Evolutionary conservation across 1,140 invertebrate genomes (phyloP).

Genomic region (Coelopa frigida): DNA sequence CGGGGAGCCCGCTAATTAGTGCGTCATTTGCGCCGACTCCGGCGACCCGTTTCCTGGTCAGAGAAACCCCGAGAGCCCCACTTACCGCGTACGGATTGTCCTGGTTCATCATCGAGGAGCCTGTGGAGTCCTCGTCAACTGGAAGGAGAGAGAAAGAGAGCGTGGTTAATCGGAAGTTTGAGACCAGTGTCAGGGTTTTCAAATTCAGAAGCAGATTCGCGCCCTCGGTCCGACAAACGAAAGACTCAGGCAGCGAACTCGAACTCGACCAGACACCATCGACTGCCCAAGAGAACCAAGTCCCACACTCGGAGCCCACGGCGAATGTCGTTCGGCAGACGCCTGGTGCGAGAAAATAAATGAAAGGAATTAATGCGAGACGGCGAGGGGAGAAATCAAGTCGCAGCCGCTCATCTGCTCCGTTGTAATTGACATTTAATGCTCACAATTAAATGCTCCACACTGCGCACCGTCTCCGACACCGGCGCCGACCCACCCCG

Average conservation of each 20-base stretch:
- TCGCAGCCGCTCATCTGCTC: too few species aligned
- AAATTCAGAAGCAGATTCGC: slow-evolving; percentile 2
- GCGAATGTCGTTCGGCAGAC: background rate
- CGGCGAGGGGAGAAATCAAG: too few species aligned
- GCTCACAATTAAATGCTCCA: too few species aligned
- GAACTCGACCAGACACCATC: background rate
- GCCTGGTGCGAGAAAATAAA: too few species aligned
- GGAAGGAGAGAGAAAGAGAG: slow-evolving; percentile 9
- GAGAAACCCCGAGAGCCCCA: slow-evolving; percentile 7
- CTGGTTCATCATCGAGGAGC: slow-evolving; percentile 34
- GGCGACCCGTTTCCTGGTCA: too few species aligned
- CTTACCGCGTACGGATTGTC: slow-evolving; percentile 45
- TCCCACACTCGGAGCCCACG: background rate
- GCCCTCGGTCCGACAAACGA: too few species aligned
- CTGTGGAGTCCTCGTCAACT: slow-evolving; percentile 15
- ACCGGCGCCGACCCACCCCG: too few species aligned
- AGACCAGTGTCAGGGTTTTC: background rate
- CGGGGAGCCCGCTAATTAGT: too few species aligned
- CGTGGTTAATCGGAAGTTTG: slow-evolving; percentile 6
- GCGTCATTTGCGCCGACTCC: too few species aligned
- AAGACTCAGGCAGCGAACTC: background rate
- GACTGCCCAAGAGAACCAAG: background rate
- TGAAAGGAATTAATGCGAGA: too few species aligned
- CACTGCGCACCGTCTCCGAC: too few species aligned
- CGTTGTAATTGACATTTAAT: too few species aligned